Conservation (phyloP, 2,113 vertebrate genomes). For the Calyptomena viridis region DNA sequence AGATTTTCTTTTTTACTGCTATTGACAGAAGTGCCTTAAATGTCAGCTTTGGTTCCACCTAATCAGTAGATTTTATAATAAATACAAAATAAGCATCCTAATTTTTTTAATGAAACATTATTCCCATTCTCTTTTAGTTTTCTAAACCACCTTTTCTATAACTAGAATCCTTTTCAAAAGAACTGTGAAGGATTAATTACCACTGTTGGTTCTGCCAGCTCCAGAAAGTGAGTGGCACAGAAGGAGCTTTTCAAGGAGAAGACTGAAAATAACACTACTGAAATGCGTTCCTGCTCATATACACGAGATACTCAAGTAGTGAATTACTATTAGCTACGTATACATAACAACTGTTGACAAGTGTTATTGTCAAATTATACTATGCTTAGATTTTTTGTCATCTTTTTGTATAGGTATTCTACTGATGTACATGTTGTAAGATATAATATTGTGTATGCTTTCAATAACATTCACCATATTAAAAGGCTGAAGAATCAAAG, state of each 20-base stretch:
- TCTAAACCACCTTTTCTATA: background rate
- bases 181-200: background rate
- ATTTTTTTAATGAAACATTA: background rate
- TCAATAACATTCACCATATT: background rate
- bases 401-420: background rate
- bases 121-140: background rate
- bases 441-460: fast-evolving
- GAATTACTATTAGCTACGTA: background rate
- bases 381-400: background rate
- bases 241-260: background rate
- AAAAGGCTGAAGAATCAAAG: background rate
- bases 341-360: background rate
- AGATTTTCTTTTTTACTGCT: background rate
- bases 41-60: background rate
- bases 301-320: background rate
- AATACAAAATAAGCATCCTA: background rate
- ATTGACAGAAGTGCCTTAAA: background rate
- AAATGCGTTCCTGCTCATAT: background rate
- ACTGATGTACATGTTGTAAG: too few relatives aligned
- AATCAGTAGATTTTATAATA: background rate
- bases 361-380: background rate
- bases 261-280: background rate
- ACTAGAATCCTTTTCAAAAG: background rate
- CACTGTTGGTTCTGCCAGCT: background rate
- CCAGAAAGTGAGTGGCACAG: background rate